These are phyloP conservation scores for Sinhomidia bicolor DNA, from an alignment of 2,888 invertebrate species.

Conservation along the genomic window DNA sequence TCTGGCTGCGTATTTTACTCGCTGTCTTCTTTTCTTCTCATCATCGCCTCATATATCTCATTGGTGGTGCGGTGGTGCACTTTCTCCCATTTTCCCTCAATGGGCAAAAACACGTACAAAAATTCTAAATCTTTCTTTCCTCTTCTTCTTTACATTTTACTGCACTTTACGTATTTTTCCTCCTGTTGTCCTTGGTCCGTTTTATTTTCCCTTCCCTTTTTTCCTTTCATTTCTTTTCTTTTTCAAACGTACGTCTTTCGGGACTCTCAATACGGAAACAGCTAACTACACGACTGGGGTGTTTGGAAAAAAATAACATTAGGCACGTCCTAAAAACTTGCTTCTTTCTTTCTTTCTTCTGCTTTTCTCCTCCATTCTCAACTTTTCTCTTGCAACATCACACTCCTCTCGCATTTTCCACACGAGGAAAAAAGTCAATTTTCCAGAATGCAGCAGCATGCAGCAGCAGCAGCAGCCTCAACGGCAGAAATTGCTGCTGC, in stretches of 20 bases:
- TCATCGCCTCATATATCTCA: conserved; percentile 30
- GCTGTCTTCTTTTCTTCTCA: not conserved
- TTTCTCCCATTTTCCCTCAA: too few species aligned
- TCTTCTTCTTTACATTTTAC: conserved; percentile 36
- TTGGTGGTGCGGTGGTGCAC: too few species aligned
- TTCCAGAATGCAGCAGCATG: conserved; percentile 47
- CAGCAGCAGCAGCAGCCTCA: not conserved
- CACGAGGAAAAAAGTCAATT: conserved; percentile 59
- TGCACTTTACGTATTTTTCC: conserved; percentile 18
- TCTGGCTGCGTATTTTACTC: not conserved
- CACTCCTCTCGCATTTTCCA: not conserved
- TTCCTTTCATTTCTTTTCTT: conserved; percentile 20
- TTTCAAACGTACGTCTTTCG: conserved; percentile 54
- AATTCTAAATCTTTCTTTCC: conserved; percentile 59
- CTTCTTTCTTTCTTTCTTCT: not conserved
- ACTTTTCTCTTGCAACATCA: not conserved
- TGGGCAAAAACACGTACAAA: conserved; percentile 30
- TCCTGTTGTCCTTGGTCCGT: conserved; percentile 6
- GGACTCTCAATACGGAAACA: conserved; percentile 61
- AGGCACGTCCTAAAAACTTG: conserved; percentile 62
- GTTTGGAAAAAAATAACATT: conserved; percentile 55
- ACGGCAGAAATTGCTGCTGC: conserved; percentile 11
- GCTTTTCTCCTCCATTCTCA: not conserved
- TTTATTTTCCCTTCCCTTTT: not conserved
- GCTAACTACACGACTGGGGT: conserved; percentile 62